Evolutionary conservation across 1,140 invertebrate genomes (phyloP).

Genomic region (Polyergus mexicanus): DNA sequence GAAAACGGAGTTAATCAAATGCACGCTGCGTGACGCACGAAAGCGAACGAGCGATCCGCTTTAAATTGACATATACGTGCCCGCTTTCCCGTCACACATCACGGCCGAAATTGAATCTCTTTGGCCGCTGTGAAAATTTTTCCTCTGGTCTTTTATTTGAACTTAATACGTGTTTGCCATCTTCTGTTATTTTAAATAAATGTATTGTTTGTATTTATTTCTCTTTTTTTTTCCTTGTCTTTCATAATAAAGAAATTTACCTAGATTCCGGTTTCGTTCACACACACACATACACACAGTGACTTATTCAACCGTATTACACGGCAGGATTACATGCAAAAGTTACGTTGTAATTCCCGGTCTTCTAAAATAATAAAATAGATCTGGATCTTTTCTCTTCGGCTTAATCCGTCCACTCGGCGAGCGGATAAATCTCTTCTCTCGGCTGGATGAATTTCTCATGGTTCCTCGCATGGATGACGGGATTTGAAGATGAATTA

Average conservation of each 20-base stretch:
- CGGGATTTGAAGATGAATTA: constrained; percentile 84
- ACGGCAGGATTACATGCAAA: background rate
- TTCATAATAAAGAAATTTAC: background rate
- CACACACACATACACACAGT: too few relatives aligned
- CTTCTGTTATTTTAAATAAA: background rate
- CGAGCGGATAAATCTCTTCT: constrained; percentile 41
- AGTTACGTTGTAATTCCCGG: constrained; percentile 6
- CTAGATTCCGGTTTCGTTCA: background rate
- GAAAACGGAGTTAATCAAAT: constrained; percentile 73
- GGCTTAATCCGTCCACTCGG: constrained; percentile 25
- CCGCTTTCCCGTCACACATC: constrained; percentile 7
- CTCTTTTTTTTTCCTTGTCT: background rate
- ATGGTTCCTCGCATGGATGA: constrained; percentile 81
- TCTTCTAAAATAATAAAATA: constrained; percentile 53
- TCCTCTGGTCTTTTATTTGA: background rate
- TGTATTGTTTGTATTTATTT: background rate
- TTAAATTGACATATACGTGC: constrained; percentile 75
- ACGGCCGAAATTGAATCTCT: constrained; percentile 46
- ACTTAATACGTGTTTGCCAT: background rate
- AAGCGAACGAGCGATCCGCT: constrained; percentile 49
- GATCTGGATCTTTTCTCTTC: background rate
- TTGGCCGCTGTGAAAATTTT: constrained; percentile 17
- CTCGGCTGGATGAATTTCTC: constrained; percentile 59
- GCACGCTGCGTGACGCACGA: constrained; percentile 27
- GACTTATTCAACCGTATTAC: background rate